A percentile compares a stretch with the other conserved stretches of the same genome.
These are phyloP conservation scores for Enteromius trimaculatus DNA, from an alignment of 2,797 vertebrate genomes.

Conservation along the genomic window DNA sequence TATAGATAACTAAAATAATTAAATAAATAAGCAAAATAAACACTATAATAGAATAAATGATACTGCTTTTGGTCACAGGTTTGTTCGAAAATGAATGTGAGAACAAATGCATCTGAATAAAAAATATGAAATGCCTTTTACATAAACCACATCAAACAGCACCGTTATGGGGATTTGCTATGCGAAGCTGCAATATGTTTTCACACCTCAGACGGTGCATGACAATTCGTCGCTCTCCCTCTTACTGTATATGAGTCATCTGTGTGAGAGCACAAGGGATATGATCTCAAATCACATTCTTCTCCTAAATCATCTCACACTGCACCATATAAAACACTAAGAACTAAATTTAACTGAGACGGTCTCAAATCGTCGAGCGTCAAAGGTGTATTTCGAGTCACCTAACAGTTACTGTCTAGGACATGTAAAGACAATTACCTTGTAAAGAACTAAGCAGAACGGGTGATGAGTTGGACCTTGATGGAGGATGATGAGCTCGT, in stretches of 20 bases:
- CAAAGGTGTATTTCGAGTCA: not conserved
- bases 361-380: not conserved
- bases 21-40: not conserved
- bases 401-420: not conserved
- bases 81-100: not conserved
- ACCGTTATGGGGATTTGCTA: not conserved
- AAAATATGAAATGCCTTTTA: not conserved
- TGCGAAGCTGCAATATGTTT: not conserved
- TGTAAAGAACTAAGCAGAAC: not conserved
- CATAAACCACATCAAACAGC: not conserved
- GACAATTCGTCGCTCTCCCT: not conserved
- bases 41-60: not conserved
- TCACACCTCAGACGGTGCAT: not conserved
- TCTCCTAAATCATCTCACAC: not conserved
- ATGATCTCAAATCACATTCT: not conserved
- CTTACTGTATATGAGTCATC: not conserved
- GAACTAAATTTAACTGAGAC: not conserved
- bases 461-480: conserved; percentile 5
- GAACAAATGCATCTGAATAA: not conserved
- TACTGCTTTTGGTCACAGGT: not conserved
- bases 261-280: not conserved
- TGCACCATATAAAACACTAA: not conserved
- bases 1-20: not conserved
- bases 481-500: not conserved
- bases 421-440: conserved; percentile 40